Base-by-base conservation (phyloP, 2,888 invertebrate genomes). In the Cryptocheilus praepositus region DNA sequence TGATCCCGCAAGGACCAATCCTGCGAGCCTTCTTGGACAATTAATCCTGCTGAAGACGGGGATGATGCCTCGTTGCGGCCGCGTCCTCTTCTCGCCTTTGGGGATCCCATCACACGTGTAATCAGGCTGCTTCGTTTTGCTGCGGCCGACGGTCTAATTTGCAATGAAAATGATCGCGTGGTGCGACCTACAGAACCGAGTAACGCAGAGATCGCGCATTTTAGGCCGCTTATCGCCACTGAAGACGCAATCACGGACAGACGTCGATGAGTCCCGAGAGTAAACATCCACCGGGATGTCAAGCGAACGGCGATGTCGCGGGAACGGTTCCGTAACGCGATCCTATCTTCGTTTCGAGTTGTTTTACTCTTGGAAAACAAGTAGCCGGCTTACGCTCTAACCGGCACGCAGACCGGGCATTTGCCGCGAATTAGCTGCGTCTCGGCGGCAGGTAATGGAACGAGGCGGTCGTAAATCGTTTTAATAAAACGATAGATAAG, bases 101-200 rank as follows among this genome's bases (percentile, higher is more conserved):
- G 28, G 25, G 28, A 7, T 28, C 16, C 15, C 15, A 3, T 28
- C 28, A 7, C 28, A 7, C 28, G 28, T 28, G 28, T 28, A 28
- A 28, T 28, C 28, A 28, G 28, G 4, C 28, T 7, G 28, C 28
- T 28, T 28, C 36, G 8, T 7, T 7, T 11, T 11, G 36, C 36
- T 11, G 36, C 36, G 36, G 36, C 13, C 36, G 28, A 28, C 4
- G 28, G 4, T 28, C 28, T 28, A 28, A 28, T 28, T 77, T 74
- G 22, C 71, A 71, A 44, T 53, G 75, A 70, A 74, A 77, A 76
- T 66, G 66, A 74, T 59, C 75, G 67, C 58, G 71, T 77, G 68
- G 71, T n/a, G n/a, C n/a, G n/a, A n/a, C n/a, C n/a, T n/a, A n/a
- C n/a, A n/a, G n/a, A n/a, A n/a, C n/a, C n/a, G 61, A 55, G 61